These are phyloP conservation scores for Gymnocypris eckloni DNA, from an alignment of 2,797 vertebrate species.

Conservation along the genomic window DNA sequence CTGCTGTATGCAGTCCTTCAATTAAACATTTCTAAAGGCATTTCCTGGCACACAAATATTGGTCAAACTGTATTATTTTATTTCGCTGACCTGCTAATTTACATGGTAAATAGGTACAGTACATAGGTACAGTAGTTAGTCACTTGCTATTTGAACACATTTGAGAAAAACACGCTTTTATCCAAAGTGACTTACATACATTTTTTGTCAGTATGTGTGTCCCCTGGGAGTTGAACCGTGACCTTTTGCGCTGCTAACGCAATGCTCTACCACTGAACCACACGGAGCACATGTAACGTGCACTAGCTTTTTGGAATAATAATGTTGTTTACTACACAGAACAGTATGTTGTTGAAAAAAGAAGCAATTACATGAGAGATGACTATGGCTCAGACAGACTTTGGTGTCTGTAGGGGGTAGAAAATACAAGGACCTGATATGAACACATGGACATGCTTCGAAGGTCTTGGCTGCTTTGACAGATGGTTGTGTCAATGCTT, in stretches of 20 bases:
- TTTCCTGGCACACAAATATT: not conserved
- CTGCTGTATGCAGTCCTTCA: not conserved
- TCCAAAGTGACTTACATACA: too few species aligned
- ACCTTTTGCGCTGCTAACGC: too few species aligned
- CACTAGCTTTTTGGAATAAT: not conserved
- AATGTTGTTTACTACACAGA: not conserved
- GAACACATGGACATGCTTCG: constrained; percentile 65
- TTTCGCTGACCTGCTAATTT: not conserved
- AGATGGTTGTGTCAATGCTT: constrained; percentile 61
- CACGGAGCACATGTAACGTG: not conserved
- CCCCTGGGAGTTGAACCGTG: too few species aligned
- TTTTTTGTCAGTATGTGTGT: too few species aligned
- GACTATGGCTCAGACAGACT: not conserved
- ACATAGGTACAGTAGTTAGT: not conserved
- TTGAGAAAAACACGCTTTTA: not conserved
- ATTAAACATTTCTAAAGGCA: not conserved
- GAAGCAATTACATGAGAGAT: not conserved
- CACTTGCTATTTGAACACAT: not conserved
- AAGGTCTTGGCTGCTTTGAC: constrained; percentile 60
- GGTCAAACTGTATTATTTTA: not conserved
- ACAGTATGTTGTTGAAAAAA: not conserved
- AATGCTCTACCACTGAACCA: too few species aligned
- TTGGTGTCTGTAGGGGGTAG: constrained; percentile 2
- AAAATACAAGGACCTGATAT: constrained; percentile 16
- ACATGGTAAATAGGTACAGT: not conserved